Evolutionary conservation across 2,888 invertebrate species (phyloP).

Genomic region (Ditula angustiorana): DNA sequence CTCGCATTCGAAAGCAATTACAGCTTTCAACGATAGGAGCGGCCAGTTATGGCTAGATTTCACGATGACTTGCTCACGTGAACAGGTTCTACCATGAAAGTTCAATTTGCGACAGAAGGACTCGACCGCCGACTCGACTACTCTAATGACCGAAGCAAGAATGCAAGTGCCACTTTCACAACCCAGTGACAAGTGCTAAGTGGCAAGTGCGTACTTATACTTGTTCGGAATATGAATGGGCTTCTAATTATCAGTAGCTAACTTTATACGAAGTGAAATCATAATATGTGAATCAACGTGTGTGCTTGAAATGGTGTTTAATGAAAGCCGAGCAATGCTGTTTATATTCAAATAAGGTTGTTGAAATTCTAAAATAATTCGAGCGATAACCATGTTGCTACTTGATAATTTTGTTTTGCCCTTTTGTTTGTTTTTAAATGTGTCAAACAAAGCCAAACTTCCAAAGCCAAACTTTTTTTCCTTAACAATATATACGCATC

Average conservation of each 20-base stretch:
- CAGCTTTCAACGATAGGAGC: constrained; percentile 64
- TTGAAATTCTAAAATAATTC: neutral
- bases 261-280: constrained; percentile 29
- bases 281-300: constrained; percentile 30
- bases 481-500: too few relatives aligned
- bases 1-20: constrained; percentile 57
- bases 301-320: constrained; percentile 17
- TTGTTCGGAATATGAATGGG: constrained; percentile 42
- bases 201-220: constrained; percentile 46
- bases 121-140: constrained; percentile 51
- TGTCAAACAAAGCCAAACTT: too few relatives aligned
- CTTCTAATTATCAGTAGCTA: constrained; percentile 28
- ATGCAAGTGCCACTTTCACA: constrained; percentile 72
- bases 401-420: too few relatives aligned
- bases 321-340: constrained; percentile 9
- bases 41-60: constrained; percentile 70
- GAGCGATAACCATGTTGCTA: neutral
- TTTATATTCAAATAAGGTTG: constrained; percentile 4
- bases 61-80: constrained; percentile 70
- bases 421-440: too few relatives aligned
- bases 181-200: constrained; percentile 52
- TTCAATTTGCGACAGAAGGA: constrained; percentile 52
- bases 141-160: constrained; percentile 68
- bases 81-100: constrained; percentile 69
- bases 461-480: too few relatives aligned